Conservation (phyloP, 2,797 vertebrate genomes). For the Coracias cyanogaster region DNA sequence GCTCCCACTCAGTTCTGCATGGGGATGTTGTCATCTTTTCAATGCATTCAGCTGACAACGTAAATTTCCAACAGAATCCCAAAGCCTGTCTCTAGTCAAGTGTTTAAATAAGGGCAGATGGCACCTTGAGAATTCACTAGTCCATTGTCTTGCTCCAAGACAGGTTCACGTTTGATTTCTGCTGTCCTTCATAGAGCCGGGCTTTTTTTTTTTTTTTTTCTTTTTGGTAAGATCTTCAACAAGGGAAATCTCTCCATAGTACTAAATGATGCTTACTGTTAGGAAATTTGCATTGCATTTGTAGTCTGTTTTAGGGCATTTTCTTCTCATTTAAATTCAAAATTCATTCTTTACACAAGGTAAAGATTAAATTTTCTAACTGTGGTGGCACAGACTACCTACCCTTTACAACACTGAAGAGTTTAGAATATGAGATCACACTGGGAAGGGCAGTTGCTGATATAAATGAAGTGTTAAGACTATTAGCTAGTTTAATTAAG, state of each 20-base stretch:
- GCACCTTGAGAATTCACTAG: neutral
- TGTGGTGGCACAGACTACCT: neutral
- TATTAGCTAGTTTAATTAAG: neutral
- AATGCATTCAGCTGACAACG: neutral
- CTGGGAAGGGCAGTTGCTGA: neutral
- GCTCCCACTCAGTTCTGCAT: neutral
- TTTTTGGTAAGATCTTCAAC: neutral
- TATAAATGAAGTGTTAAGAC: neutral
- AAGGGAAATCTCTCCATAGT: neutral
- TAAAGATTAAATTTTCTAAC: neutral
- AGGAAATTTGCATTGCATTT: neutral
- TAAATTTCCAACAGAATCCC: neutral
- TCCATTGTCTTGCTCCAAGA: neutral
- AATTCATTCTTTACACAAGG: neutral
- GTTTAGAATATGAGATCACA: neutral
- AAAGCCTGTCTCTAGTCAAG: neutral
- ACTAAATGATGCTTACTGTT: neutral
- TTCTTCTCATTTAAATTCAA: slow-evolving; percentile 7
- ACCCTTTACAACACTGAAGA: neutral
- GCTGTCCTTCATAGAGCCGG: neutral
- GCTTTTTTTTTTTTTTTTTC: neutral
- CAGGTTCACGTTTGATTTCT: neutral
- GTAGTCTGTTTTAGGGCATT: neutral
- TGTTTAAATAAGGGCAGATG: neutral
- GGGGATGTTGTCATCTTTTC: neutral